Base-by-base conservation (phyloP, 2,888 invertebrate species). In the Agonopterix arenella region DNA sequence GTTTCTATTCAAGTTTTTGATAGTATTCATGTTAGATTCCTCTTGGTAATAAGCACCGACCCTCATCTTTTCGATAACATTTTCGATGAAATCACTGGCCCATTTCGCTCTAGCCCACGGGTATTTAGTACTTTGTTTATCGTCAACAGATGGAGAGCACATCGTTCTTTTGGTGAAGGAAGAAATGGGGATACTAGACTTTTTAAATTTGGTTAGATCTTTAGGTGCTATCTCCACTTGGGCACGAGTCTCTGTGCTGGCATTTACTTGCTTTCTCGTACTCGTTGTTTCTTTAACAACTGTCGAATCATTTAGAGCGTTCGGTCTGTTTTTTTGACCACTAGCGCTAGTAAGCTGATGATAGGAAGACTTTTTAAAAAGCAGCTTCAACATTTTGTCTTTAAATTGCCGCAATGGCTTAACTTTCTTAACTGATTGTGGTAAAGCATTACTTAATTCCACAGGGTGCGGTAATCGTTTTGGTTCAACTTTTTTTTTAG, bases 11-110 rank as follows among this genome's bases (percentile, higher is more conserved):
- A 3, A n/a, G 7, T 40, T 40, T 40, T 40, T 9, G 1, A n/a
- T 40, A 40, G 10, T 9, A 40, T n/a, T 28, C 28, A 28, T 28
- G 28, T 28, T 5, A 7, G 28, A 28, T 28, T 28, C 10, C n/a
- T 40, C 40, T 40, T 40, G 40, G n/a, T 78, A 85, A 63, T 86
- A 86, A 48, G 72, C 70, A 44, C 88, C 88, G 54, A 55, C 70
- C 46, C 70, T 75, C 18, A 88, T 70, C 54, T 84, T 85, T 50
- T 61, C 76, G 41, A 86, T 80, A 11, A 88, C 73, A 51, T 73
- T 83, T n/a, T 88, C 88, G 47, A 86, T 77, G 46, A 83, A 78
- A 46, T 84, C 82, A 58, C 74, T 84, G 0, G 79, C 74, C 75
- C 78, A 71, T 58, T 73, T 84, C 8, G 70, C 68, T 65, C 77